Percentiles rank a stretch among this genome's conserved stretches.
phyloP scores from a whole-genome alignment of 2,113 vertebrate species.

The Paraplagusia blochii region DNA sequence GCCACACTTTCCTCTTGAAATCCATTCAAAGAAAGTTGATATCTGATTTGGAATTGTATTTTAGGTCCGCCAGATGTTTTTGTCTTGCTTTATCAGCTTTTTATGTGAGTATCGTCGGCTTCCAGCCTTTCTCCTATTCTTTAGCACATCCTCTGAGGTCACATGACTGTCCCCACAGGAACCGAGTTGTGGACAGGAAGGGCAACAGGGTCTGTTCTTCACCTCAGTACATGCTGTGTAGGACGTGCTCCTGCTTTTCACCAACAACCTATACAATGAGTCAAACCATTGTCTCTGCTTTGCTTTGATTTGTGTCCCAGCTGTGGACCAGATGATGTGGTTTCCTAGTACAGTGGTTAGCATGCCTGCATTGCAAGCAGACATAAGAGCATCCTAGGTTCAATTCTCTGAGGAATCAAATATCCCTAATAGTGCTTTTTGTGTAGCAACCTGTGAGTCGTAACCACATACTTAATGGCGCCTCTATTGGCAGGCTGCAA shows the following conservation, averaged over 20 bases:
- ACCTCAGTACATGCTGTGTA: conserved; percentile 1
- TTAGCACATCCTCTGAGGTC: conserved; percentile 43
- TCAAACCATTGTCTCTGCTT: not conserved
- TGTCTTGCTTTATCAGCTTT: not conserved
- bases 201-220: conserved; percentile 21
- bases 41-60: not conserved
- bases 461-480: too few species aligned
- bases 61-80: not conserved
- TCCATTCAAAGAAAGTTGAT: not conserved
- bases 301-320: not conserved
- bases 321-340: too few species aligned
- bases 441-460: too few species aligned
- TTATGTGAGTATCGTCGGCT: not conserved
- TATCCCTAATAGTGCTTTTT: too few species aligned
- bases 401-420: not conserved
- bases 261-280: not conserved
- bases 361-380: too few species aligned
- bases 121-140: conserved; percentile 37
- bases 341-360: too few species aligned
- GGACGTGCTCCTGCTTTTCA: conserved; percentile 22
- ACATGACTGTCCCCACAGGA: conserved; percentile 26
- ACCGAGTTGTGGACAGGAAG: conserved; percentile 46
- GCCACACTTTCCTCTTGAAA: too few species aligned
- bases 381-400: too few species aligned
- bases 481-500: too few species aligned